Evolutionary conservation across 2,888 invertebrate species (phyloP), one percentile per base, ranked within the genome.

Genomic region (Heliconius charithonia): DNA sequence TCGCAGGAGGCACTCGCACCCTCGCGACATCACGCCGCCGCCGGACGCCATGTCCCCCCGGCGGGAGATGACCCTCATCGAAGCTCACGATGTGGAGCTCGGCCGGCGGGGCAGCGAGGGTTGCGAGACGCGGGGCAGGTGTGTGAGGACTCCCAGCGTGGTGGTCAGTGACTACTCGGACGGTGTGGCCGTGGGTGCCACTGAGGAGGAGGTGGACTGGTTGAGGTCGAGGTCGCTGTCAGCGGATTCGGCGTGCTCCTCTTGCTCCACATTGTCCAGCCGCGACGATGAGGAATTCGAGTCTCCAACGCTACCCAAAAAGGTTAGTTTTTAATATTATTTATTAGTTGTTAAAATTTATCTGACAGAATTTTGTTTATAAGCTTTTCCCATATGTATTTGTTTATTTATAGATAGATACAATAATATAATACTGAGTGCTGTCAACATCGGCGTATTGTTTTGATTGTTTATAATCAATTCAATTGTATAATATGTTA

Each of bases 81-180:
- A 96, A 94, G 88, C 93, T 93, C 87, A 95, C 94, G 87, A 96
- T 93, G 92, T 96, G 93, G 87, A 96, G 85, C 87, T 94, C 81
- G 96, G 95, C 63, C 92, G 95, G 86, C 89, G 95, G 78, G 91
- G 93, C 66, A 94, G 94, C 85, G 95, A 95, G 83, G 95, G 95
- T 83, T 87, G 91, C 82, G 93, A 93, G 86, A 89, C 94, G 83
- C 87, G 95, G 82, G 95, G 92, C 84, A 86, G 94, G 86, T 97
- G 96, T 85, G 97, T 97, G 90, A 93, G 98, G 80, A 97, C 98
- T 0, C 98, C 98, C 0, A 98, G 98, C 77, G 98, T 98, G 70
- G 97, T 98, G 4, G 97, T 98, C 66, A 98, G 97, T 86, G 98
- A 98, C 89, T 98, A 98, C 87, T 97, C 97, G 0, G 98, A 98